phyloP scores from a whole-genome alignment of 2,797 vertebrate genomes.

The Hemibagrus guttatus region DNA sequence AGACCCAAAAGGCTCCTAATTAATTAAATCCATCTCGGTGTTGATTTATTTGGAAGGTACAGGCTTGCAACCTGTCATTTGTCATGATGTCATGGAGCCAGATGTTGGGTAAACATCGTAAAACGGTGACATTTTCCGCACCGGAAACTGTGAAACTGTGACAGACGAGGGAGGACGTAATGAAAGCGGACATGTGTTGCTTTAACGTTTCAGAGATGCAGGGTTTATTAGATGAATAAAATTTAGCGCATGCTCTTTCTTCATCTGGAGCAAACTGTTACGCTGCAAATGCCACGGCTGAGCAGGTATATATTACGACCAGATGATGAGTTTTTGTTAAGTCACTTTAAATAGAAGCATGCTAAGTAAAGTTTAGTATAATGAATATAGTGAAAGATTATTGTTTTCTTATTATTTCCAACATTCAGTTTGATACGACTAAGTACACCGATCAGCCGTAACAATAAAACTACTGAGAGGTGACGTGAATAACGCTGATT shows the following conservation, averaged over 20 bases:
- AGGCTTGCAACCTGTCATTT: slow-evolving; percentile 64
- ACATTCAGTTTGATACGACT: too few relatives aligned
- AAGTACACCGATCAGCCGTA: too few relatives aligned
- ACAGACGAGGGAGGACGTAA: neutral
- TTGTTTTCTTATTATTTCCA: too few relatives aligned
- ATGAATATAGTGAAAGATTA: too few relatives aligned
- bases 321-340: neutral
- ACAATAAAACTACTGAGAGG: too few relatives aligned
- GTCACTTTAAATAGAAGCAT: neutral
- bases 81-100: slow-evolving; percentile 62
- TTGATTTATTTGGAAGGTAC: slow-evolving; percentile 63
- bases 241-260: neutral
- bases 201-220: neutral
- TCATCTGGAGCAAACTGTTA: neutral
- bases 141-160: slow-evolving; percentile 7
- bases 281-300: neutral
- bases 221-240: neutral
- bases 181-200: neutral
- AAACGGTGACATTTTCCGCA: slow-evolving; percentile 55
- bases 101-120: slow-evolving; percentile 64
- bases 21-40: slow-evolving; percentile 58
- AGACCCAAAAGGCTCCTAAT: slow-evolving; percentile 49
- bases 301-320: neutral
- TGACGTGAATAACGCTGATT: too few relatives aligned
- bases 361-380: neutral